Conservation (phyloP, 1,140 invertebrate species). For the Sarcophaga bullata region DNA sequence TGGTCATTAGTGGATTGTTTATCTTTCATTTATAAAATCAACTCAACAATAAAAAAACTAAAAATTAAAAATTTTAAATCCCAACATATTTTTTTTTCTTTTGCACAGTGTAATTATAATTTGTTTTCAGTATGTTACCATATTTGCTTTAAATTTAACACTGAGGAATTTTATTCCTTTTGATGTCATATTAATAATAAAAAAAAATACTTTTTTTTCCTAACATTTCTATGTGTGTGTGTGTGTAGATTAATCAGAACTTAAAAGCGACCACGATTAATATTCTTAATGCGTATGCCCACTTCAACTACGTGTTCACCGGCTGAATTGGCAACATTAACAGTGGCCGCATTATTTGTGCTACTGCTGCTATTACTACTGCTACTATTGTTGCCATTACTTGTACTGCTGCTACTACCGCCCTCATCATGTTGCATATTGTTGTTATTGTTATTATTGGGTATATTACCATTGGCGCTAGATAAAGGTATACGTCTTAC, state of each 20-base stretch:
- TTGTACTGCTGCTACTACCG: conserved; percentile 48
- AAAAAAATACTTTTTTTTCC: background rate
- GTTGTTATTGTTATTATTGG: conserved; percentile 55
- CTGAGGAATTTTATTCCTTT: conserved; percentile 27
- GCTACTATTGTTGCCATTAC: conserved; percentile 43
- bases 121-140: background rate
- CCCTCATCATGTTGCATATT: conserved; percentile 58
- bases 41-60: no score
- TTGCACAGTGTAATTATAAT: no score
- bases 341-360: conserved; percentile 36
- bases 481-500: no score
- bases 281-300: conserved; percentile 63
- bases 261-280: conserved; percentile 58
- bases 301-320: conserved; percentile 60
- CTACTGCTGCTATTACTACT: conserved; percentile 34
- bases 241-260: background rate
- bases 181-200: background rate
- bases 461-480: conserved; percentile 43
- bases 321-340: conserved; percentile 30
- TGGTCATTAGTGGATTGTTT: no score
- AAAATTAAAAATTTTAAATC: no score
- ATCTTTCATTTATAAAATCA: no score
- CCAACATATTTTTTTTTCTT: no score
- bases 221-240: background rate
- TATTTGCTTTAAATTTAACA: background rate